Evolutionary conservation across 2,113 vertebrate genomes (phyloP).

Genomic region (Python bivittatus): DNA sequence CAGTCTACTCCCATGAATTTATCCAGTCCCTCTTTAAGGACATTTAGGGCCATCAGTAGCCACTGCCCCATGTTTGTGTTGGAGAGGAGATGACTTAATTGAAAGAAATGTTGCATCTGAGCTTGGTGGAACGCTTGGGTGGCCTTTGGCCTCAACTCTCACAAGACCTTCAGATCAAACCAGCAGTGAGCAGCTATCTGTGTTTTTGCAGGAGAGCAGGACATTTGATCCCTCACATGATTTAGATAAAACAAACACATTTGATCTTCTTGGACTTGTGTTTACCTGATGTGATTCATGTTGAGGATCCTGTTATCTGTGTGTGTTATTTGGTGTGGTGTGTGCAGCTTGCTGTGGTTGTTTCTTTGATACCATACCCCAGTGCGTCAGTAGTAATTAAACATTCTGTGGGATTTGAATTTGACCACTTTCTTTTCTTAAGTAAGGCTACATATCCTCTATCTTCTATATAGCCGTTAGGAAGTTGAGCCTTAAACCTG

Average conservation of each 20-base stretch:
- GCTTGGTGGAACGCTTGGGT: conserved; percentile 44
- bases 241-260: conserved; percentile 70
- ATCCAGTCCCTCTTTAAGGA: background rate
- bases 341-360: conserved; percentile 35
- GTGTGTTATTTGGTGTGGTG: conserved; percentile 61
- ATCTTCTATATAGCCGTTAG: conserved; percentile 18
- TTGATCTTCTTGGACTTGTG: conserved; percentile 60
- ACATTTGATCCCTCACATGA: conserved; percentile 73
- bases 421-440: conserved; percentile 28
- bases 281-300: conserved; percentile 65
- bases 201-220: conserved; percentile 31
- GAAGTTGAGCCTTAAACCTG: conserved; percentile 28
- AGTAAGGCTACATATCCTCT: conserved; percentile 25
- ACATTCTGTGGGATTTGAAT: conserved; percentile 31
- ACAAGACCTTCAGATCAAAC: conserved; percentile 9
- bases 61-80: background rate
- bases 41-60: too few species aligned
- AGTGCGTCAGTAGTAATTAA: conserved; percentile 43
- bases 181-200: conserved; percentile 65
- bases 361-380: conserved; percentile 38
- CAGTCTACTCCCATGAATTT: background rate
- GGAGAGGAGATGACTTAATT: conserved; percentile 26
- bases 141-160: conserved; percentile 34
- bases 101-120: conserved; percentile 9
- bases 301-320: conserved; percentile 66